Percentiles rank a stretch among this genome's conserved stretches.
phyloP scores from a whole-genome alignment of 1,140 invertebrate species.

The Holotrichia oblita region DNA sequence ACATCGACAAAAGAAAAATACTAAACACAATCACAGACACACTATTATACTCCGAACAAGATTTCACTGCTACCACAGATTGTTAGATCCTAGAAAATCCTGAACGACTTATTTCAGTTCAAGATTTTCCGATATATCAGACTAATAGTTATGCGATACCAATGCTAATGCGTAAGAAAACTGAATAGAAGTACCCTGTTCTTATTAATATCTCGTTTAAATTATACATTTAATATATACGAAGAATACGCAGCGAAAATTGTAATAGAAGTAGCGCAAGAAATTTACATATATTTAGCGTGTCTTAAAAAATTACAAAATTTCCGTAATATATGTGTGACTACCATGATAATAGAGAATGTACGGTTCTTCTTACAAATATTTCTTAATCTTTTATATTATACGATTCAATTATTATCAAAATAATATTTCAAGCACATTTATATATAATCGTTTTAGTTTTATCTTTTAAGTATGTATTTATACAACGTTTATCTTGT shows the following conservation, averaged over 20 bases:
- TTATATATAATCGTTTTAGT: slow-evolving; percentile 13
- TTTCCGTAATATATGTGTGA: background rate
- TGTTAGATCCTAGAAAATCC: background rate
- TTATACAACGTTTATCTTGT: no score
- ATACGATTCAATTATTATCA: slow-evolving; percentile 22
- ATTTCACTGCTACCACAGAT: no score
- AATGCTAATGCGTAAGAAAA: background rate
- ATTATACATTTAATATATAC: background rate
- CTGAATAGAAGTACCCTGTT: slow-evolving; percentile 2
- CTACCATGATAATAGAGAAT: background rate
- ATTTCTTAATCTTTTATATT: background rate
- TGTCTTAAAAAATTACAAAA: slow-evolving; percentile 31
- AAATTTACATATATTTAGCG: slow-evolving; percentile 17
- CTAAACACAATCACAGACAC: no score
- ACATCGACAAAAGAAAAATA: no score
- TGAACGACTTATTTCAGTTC: background rate
- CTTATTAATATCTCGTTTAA: no score
- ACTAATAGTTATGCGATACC: background rate
- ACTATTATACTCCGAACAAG: no score
- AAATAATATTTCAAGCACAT: slow-evolving; percentile 25
- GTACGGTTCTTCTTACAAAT: background rate
- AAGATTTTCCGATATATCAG: background rate
- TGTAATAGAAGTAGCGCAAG: background rate
- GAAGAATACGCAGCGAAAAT: background rate
- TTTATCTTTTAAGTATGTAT: no score